phyloP scores from a whole-genome alignment of 2,113 vertebrate genomes.

The Tenrec ecaudatus region DNA sequence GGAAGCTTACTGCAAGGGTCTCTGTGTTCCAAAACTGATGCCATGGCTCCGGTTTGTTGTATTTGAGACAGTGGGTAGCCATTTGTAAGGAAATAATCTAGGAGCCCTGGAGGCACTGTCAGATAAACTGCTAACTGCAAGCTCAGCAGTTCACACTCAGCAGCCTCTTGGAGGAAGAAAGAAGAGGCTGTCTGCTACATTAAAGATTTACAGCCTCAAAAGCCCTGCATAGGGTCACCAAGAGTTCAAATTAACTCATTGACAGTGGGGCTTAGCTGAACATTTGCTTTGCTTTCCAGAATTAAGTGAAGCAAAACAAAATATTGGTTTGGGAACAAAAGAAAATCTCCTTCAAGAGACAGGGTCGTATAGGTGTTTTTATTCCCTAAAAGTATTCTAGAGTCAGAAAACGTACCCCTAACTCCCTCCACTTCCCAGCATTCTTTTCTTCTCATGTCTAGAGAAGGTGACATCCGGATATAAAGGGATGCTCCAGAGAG shows the following conservation, averaged over 20 bases:
- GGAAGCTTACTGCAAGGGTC: not conserved
- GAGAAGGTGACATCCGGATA: not conserved
- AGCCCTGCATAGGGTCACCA: too few relatives aligned
- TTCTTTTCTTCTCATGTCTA: not conserved
- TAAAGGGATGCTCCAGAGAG: constrained; percentile 3
- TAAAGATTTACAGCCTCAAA: too few relatives aligned
- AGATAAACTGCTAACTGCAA: too few relatives aligned
- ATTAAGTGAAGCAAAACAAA: not conserved
- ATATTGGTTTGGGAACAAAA: not conserved
- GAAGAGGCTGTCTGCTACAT: too few relatives aligned
- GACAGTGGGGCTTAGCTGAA: not conserved
- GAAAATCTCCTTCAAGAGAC: not conserved
- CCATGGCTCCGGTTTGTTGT: not conserved
- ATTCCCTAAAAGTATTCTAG: not conserved
- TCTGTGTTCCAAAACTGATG: not conserved
- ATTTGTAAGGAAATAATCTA: not conserved
- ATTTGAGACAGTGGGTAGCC: not conserved
- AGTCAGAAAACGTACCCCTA: constrained; percentile 12
- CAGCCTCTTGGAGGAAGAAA: too few relatives aligned
- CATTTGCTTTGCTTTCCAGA: constrained; percentile 55
- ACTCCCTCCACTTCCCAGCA: not conserved
- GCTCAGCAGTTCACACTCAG: too few relatives aligned
- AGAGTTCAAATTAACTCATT: too few relatives aligned
- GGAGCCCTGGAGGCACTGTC: not conserved
- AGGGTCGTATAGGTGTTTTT: not conserved